Base-by-base conservation (phyloP, 2,797 vertebrate species). In the Botia kubotai region DNA sequence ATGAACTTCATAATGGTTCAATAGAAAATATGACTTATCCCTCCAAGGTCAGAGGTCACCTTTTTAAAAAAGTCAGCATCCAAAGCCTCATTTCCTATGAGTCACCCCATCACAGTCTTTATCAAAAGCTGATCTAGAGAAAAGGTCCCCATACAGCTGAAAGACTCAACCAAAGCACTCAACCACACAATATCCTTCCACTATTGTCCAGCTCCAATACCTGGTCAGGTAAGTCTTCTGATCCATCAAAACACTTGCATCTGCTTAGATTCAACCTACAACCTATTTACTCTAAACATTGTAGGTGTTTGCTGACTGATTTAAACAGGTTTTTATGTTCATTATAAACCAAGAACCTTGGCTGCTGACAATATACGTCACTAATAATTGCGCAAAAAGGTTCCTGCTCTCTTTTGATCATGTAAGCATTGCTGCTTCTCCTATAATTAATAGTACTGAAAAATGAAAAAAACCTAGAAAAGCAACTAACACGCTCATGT, bases 271-370 rank as follows among this genome's bases (percentile, higher is more conserved):
- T 26, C 58, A 84, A 63, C 75, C 77, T 82, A 69, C 80, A 83
- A 86, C 88, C 85, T 58, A 65, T 84, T 75, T 74, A 53, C 33
- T 26, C 55, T 58, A 26, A 72, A 86, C 87, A 87, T 77, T 83
- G 78, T 76, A 75, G 75, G 62, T 83, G 33, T 33, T 33, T 33
- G 3, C 33, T 2, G 33, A 33, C 3, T 33, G 33, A 43, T 57
- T 70, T 75, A 43, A 86, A 88, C 81, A 87, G 23, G 23, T 33
- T 33, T 33, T 33, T 33, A 85, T 72, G 33, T 29, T 69, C 16
- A 65, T 85, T 82, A 86, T 79, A 88, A 86, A 81, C 70, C 81
- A 75, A 17, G 3, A 75, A 48, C 36, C 75, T 58, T 65, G 50
- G 72, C 72, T 62, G 53, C 46, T 36, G 75, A 73, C 76, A 53